phyloP scores from a whole-genome alignment of 2,888 invertebrate species.

The Agrotis puta region DNA sequence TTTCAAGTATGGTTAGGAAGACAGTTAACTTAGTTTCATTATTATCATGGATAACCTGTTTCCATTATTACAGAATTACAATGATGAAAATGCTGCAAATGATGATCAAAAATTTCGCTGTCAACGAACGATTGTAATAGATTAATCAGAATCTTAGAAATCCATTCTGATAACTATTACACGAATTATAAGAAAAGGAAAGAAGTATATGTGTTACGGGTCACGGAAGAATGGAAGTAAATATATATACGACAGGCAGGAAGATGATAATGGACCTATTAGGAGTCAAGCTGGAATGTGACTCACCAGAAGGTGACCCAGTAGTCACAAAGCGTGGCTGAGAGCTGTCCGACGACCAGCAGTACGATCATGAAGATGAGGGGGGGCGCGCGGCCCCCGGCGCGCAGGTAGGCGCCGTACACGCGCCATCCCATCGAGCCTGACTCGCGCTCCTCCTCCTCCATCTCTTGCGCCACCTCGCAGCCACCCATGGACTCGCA shows the following conservation, averaged over 20 bases:
- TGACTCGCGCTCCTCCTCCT: constrained; percentile 91
- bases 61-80: background rate
- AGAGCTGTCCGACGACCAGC: constrained; percentile 92
- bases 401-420: constrained; percentile 92
- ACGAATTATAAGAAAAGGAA: too few relatives aligned
- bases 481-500: constrained; percentile 85
- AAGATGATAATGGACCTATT: background rate
- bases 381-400: constrained; percentile 90
- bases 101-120: background rate
- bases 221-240: background rate
- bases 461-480: constrained; percentile 90
- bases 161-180: background rate
- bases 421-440: constrained; percentile 93
- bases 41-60: background rate
- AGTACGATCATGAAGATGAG: constrained; percentile 89
- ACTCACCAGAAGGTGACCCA: constrained; percentile 94
- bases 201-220: background rate
- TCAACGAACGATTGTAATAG: background rate
- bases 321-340: constrained; percentile 94
- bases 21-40: background rate
- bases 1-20: too few relatives aligned
- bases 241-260: background rate
- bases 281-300: background rate
- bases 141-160: background rate
- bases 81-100: background rate